Evolutionary conservation across 2,888 invertebrate genomes (phyloP).

Genomic region (Xanthia togata): DNA sequence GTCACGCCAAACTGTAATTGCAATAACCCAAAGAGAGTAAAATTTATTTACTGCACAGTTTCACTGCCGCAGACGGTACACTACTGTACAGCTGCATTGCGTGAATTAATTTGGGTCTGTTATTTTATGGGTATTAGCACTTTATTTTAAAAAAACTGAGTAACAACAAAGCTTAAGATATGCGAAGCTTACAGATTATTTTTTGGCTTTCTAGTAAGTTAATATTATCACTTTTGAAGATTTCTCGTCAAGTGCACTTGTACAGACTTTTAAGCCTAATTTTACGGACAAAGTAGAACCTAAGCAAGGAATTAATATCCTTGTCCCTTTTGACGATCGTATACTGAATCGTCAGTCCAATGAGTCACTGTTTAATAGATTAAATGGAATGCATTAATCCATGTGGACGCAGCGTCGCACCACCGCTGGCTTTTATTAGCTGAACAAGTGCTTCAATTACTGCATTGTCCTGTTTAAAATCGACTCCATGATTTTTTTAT

Average conservation of each 20-base stretch:
- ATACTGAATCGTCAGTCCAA: conserved; percentile 31
- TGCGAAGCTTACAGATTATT: background rate
- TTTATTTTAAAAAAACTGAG: background rate
- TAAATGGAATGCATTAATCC: conserved; percentile 88
- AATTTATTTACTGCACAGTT: conserved; percentile 56
- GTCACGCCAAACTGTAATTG: conserved; percentile 51
- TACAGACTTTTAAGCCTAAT: too few relatives aligned
- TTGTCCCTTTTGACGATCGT: conserved; percentile 34
- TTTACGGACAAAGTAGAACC: background rate
- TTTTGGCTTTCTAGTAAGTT: background rate
- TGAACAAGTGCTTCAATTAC: conserved; percentile 85
- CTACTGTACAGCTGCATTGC: conserved; percentile 43
- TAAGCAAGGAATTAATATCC: conserved; percentile 20
- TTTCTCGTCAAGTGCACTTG: background rate
- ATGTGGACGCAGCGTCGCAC: conserved; percentile 72
- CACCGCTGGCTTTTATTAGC: conserved; percentile 80
- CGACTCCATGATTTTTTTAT: conserved; percentile 48
- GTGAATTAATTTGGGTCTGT: conserved; percentile 18
- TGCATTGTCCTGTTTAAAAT: conserved; percentile 73
- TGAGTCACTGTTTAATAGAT: conserved; percentile 85
- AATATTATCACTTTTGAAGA: background rate
- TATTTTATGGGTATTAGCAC: background rate
- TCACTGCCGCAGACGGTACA: conserved; percentile 41
- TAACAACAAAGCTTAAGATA: background rate
- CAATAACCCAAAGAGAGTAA: conserved; percentile 58